Evolutionary conservation across 2,797 vertebrate species (phyloP), one percentile per base, ranked within the genome.

Genomic region (Semaprochilodus insignis): DNA sequence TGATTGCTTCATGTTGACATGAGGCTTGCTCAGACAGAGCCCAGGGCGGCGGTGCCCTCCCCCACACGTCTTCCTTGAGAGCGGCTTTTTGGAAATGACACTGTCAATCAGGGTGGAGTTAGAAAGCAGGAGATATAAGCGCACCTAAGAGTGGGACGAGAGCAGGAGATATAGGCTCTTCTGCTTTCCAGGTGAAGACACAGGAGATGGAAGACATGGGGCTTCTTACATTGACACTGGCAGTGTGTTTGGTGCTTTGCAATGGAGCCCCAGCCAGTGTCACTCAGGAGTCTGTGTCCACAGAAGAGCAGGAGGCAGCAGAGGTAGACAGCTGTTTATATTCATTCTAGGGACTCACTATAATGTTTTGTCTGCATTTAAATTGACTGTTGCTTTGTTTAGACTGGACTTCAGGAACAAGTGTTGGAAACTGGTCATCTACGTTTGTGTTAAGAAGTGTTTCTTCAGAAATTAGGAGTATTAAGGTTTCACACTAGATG

Each of bases 301-400:
- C 36, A 69, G 83, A 83, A 54, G 83, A 86, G 15, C 76, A 76
- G 60, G 69, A 75, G 21, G 78, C 7, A 80, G 89, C 88, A 52
- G 71, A 90, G 88, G 89, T 89, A 66, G 27, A 36, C 14, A 19
- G 27, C 2, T 65, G 2, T 65, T 65, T 65, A 65, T 65, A 6
- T 34, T 25, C n/a, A 11, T 27, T 27, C 57, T 54, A 16, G 1
- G 4, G 44, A 1, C 44, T 48, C 44, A 10, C 10, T 48, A 13
- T 13, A 48, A 13, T 48, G 44, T 48, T 48, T 48, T 48, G 44
- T 48, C 44, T 48, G 44, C 6, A 48, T 48, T 5, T 13, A 48
- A 48, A 48, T 13, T 48, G 44, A 5, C 44, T 13, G 10, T 48
- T 48, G 10, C 44, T 48, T 48, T 48, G 44, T 48, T 48, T 48